Evolutionary conservation across 2,113 vertebrate species (phyloP).

Genomic region (Zosterops japonicus): DNA sequence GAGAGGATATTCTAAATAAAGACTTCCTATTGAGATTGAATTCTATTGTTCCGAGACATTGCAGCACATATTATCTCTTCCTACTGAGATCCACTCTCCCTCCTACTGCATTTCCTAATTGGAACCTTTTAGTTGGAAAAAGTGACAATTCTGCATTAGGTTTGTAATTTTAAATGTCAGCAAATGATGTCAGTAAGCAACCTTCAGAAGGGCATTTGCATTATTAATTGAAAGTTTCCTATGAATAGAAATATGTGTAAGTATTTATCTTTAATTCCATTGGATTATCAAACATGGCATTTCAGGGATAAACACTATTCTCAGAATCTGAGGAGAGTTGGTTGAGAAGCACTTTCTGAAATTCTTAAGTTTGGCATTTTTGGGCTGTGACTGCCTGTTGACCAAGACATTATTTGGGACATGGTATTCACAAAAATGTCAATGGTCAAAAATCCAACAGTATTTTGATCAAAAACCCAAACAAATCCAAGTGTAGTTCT

Average conservation of each 20-base stretch:
- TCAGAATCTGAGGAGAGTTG: background rate
- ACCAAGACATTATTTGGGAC: background rate
- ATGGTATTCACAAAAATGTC: background rate
- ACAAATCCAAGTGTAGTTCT: background rate
- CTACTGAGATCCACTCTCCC: conserved; percentile 8
- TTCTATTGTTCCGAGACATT: background rate
- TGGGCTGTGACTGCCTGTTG: background rate
- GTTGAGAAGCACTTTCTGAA: background rate
- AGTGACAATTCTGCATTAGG: background rate
- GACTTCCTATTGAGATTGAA: conserved; percentile 12
- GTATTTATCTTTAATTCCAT: background rate
- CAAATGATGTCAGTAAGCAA: background rate
- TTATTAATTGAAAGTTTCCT: background rate
- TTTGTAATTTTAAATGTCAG: conserved; percentile 24
- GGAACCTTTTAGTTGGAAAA: background rate
- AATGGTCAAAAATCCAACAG: background rate
- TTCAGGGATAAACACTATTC: background rate
- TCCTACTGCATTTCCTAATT: conserved; percentile 38
- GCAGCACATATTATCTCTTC: conserved; percentile 15
- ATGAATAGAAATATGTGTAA: background rate
- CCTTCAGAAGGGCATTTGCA: background rate
- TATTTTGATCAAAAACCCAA: background rate
- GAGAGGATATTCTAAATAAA: background rate
- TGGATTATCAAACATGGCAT: background rate
- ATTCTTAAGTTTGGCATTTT: background rate